Conservation (phyloP, 2,888 invertebrate species). For the Cacoxenus indagator region DNA sequence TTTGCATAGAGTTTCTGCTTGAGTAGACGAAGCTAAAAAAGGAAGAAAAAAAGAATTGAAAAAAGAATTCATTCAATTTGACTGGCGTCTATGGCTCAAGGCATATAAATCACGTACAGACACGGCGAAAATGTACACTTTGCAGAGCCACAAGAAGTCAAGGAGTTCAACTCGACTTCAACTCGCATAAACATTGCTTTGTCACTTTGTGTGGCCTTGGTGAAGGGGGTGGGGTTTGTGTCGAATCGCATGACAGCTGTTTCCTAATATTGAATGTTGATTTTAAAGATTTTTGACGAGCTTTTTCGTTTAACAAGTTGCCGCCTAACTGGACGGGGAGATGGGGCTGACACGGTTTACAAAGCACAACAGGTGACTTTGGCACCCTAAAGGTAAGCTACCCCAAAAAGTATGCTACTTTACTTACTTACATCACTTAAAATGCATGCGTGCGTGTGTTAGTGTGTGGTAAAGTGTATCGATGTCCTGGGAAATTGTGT, state of each 20-base stretch:
- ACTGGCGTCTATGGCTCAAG: constrained; percentile 4
- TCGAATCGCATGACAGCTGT: constrained; percentile 34
- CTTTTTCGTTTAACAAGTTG: background rate
- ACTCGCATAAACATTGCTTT: constrained; percentile 32
- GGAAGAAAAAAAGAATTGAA: too few relatives aligned
- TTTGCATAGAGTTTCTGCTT: too few relatives aligned
- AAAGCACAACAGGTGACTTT: constrained; percentile 3
- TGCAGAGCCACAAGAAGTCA: constrained; percentile 24
- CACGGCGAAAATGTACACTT: constrained; percentile 43
- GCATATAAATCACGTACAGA: too few relatives aligned
- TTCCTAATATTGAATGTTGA: constrained; percentile 50
- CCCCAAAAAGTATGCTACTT: background rate
- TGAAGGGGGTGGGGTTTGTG: background rate
- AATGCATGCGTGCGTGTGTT: background rate
- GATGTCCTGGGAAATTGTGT: constrained; percentile 35
- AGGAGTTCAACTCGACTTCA: constrained; percentile 18
- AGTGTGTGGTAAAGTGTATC: constrained; percentile 21
- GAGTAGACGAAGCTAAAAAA: too few relatives aligned
- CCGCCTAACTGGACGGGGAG: background rate
- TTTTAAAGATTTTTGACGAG: constrained; percentile 52
- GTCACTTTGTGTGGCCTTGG: constrained; percentile 1
- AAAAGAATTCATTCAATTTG: constrained; percentile 4
- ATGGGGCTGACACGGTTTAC: background rate
- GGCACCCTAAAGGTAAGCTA: background rate
- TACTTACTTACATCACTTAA: background rate